These are phyloP conservation scores for Delichon dasypus DNA, from an alignment of 2,797 vertebrate species.

Conservation along the genomic window DNA sequence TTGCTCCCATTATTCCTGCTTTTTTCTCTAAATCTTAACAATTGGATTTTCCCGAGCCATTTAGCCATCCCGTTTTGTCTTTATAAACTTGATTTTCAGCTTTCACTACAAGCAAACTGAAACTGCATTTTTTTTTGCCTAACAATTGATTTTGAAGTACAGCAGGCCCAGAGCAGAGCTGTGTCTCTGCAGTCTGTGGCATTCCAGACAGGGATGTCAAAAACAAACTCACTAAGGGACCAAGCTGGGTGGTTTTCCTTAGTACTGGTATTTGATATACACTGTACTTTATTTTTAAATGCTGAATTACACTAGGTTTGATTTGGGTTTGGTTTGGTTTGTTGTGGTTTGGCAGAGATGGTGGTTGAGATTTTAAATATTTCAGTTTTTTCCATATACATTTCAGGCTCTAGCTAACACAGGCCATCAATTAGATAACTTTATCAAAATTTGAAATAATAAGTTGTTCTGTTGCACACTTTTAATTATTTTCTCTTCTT, in stretches of 20 bases:
- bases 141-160: not conserved
- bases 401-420: not conserved
- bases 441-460: not conserved
- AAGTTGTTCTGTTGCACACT: not conserved
- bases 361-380: not conserved
- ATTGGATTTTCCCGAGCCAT: not conserved
- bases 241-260: not conserved
- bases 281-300: not conserved
- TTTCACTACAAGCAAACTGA: not conserved
- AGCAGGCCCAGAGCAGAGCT: not conserved
- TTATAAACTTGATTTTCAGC: not conserved
- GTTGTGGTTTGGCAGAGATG: not conserved
- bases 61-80: not conserved
- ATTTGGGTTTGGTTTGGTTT: not conserved
- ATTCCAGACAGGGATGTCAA: not conserved
- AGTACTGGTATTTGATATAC: not conserved
- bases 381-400: not conserved
- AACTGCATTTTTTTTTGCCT: not conserved
- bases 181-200: not conserved
- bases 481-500: not conserved
- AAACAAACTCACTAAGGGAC: not conserved
- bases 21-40: not conserved
- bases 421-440: not conserved
- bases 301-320: not conserved
- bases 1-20: not conserved